Base-by-base conservation (phyloP, 2,797 vertebrate species). In the Chromis chromis region DNA sequence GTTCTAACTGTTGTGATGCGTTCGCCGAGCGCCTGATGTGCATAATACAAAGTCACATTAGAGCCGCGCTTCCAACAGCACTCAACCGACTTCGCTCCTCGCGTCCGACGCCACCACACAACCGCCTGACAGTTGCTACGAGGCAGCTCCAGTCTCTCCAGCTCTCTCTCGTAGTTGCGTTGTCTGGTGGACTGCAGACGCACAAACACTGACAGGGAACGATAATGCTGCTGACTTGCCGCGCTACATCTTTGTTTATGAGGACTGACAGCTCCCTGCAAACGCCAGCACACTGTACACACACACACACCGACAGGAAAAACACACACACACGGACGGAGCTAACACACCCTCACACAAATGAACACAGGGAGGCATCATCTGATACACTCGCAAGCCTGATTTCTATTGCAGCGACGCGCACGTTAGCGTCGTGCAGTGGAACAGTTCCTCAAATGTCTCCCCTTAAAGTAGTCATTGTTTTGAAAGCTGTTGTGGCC, bases 221-320 rank as follows among this genome's bases (percentile, higher is more conserved):
- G 74, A 88, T 82, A 77, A 86, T 75, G 79, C 74, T 76, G 79
- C 79, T 52, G 84, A 88, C 83, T 83, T n/a, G 70, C 81, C 63
- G 59, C 7, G 76, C 70, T 78, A 56, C 74, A 69, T 82, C 83
- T 87, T 76, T 74, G 69, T 87, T 87, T 76, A 93, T 85, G 68
- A 85, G 84, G 79, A 84, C 83, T 88, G 88, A 89, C 90, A 89
- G 82, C 67, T 86, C 24, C 60, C 74, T 16, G 62, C 13, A 27
- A 77, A 84, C 19, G 48, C 54, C 83, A 46, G 64, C 73, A 56
- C 71, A 65, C 59, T 40, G 33, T 14, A 40, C 65, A 17, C 50
- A 63, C 39, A 42, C 28, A 19, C 36, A 44, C 19, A 50, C 58
- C 31, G 31, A 31, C 31, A 31, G 31, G 31, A 56, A 13, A 42